These are phyloP conservation scores for Nomada fucata DNA, from an alignment of 2,888 invertebrate genomes.

Conservation along the genomic window DNA sequence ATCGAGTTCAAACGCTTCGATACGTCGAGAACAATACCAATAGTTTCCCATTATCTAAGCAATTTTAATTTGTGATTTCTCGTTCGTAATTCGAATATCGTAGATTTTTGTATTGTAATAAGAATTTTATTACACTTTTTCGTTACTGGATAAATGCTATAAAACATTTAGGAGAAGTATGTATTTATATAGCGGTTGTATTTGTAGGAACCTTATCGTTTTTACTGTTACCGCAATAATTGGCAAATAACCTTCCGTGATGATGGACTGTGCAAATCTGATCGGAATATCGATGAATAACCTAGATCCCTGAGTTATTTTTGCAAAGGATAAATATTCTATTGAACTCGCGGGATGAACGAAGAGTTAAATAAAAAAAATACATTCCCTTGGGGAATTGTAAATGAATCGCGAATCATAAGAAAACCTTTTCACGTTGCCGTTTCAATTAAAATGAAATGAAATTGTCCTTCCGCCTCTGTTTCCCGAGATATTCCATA, in stretches of 20 bases:
- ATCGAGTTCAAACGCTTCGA: neutral
- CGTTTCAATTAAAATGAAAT: no score
- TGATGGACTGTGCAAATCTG: neutral
- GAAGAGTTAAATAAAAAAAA: neutral
- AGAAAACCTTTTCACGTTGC: no score
- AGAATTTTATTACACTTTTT: neutral
- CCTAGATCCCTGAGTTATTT: conserved; percentile 8
- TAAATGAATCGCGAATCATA: neutral
- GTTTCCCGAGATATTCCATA: no score
- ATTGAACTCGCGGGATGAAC: conserved; percentile 5
- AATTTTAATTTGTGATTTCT: neutral
- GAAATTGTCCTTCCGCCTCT: no score
- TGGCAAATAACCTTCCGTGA: neutral
- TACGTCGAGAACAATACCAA: no score
- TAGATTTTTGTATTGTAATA: neutral
- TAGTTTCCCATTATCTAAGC: no score
- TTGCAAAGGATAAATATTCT: conserved; percentile 13
- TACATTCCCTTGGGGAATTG: neutral
- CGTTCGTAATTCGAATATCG: no score
- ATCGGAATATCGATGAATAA: conserved; percentile 22
- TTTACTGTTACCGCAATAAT: neutral
- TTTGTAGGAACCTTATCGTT: neutral
- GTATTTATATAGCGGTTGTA: neutral
- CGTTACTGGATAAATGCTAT: neutral
- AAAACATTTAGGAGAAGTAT: neutral